Evolutionary conservation across 2,113 vertebrate genomes (phyloP).

Genomic region (Zootoca vivipara): DNA sequence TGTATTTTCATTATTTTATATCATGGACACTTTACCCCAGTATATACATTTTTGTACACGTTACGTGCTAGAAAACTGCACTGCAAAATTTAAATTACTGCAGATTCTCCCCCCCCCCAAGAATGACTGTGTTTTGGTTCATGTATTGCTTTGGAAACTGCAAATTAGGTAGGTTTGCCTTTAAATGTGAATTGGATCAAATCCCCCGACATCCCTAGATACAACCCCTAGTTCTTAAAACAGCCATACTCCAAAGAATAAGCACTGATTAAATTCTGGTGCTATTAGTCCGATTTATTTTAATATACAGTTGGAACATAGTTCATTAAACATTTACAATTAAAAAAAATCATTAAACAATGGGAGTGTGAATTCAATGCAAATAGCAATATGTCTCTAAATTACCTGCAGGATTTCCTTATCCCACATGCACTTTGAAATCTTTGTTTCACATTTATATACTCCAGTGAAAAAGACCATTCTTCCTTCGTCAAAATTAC

Average conservation of each 20-base stretch:
- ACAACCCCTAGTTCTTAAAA: not conserved
- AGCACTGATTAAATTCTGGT: not conserved
- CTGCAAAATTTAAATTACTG: too few relatives aligned
- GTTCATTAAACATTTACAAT: not conserved
- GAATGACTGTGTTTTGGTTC: too few relatives aligned
- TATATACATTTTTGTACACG: too few relatives aligned
- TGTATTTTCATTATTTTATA: too few relatives aligned
- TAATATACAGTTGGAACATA: not conserved
- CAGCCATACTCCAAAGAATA: not conserved
- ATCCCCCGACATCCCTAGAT: too few relatives aligned
- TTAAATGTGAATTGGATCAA: too few relatives aligned
- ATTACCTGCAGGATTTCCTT: conserved; percentile 50
- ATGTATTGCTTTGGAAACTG: too few relatives aligned
- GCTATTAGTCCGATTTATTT: not conserved
- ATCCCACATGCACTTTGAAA: conserved; percentile 41
- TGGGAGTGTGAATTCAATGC: not conserved
- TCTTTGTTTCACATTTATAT: conserved; percentile 49
- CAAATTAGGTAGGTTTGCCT: too few relatives aligned
- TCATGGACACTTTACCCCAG: too few relatives aligned
- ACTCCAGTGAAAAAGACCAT: conserved; percentile 47
- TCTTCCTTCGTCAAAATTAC: conserved; percentile 41
- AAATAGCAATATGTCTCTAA: conserved; percentile 32
- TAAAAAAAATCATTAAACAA: not conserved
- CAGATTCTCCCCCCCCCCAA: too few relatives aligned
- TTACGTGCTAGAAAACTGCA: too few relatives aligned